Evolutionary conservation across 2,113 vertebrate genomes (phyloP).

Genomic region (Solea solea): DNA sequence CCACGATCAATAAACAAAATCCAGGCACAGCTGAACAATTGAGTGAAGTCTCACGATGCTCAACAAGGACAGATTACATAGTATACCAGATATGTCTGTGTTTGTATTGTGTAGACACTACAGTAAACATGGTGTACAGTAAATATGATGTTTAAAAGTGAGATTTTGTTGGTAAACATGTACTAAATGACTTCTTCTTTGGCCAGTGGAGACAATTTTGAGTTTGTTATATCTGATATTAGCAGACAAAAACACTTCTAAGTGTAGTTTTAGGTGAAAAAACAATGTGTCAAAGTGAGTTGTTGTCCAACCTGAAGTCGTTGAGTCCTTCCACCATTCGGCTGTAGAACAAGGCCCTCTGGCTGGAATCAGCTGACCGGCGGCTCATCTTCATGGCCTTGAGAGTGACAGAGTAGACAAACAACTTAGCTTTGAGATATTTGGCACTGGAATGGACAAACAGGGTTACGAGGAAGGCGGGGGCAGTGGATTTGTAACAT

Average conservation of each 20-base stretch:
- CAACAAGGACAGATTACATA: neutral
- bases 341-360: constrained; percentile 93
- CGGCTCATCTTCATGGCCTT: constrained; percentile 99
- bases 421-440: constrained; percentile 39
- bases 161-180: neutral
- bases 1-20: neutral
- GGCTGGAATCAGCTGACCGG: constrained; percentile 93
- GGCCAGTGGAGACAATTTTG: too few relatives aligned
- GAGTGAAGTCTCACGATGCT: neutral
- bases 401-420: constrained; percentile 73
- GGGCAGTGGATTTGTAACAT: constrained; percentile 20
- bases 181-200: neutral
- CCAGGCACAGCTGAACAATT: neutral
- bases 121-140: too few relatives aligned
- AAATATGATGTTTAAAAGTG: constrained; percentile 6
- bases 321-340: constrained; percentile 97
- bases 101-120: too few relatives aligned
- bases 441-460: constrained; percentile 33
- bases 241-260: neutral
- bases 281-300: neutral
- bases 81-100: neutral
- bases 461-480: constrained; percentile 13
- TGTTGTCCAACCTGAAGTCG: constrained; percentile 93
- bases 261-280: neutral
- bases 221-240: too few relatives aligned